Percentiles rank a stretch among this genome's conserved stretches.
Evolutionary conservation across 2,888 invertebrate species (phyloP).

Genomic region (Rhamphomyia laevipes): DNA sequence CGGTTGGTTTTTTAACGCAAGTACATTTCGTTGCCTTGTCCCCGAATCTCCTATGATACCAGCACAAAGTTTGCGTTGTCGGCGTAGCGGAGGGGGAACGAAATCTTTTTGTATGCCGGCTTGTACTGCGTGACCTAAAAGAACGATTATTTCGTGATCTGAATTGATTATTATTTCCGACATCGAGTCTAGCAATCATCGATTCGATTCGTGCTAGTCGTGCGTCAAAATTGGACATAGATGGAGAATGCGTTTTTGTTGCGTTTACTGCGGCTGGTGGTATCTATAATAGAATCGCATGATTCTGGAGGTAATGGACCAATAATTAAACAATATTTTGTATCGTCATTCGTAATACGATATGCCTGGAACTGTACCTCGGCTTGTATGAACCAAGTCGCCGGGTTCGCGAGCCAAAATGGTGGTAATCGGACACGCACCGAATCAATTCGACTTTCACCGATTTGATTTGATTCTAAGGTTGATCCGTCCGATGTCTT

Average conservation of each 20-base stretch:
- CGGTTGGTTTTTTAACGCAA: not conserved
- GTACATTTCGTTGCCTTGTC: not conserved
- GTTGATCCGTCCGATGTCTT: too few species aligned
- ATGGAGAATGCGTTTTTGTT: too few species aligned
- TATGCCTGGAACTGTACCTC: not conserved
- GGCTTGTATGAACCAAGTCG: not conserved
- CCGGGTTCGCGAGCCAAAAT: not conserved
- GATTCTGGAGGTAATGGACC: not conserved
- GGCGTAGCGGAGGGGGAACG: not conserved
- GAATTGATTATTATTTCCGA: not conserved
- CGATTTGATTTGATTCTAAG: too few species aligned
- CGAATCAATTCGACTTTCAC: not conserved
- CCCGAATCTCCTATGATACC: not conserved
- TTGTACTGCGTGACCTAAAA: not conserved
- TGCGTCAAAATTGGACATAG: not conserved
- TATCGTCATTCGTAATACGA: not conserved
- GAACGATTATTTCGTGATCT: not conserved
- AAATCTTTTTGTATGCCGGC: too few species aligned
- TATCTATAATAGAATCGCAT: not conserved
- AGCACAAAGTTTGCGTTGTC: not conserved
- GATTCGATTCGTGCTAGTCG: not conserved
- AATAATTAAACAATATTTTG: not conserved
- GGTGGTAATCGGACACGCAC: not conserved
- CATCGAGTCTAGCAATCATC: not conserved
- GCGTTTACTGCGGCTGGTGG: too few species aligned